Evolutionary conservation across 2,888 invertebrate genomes (phyloP).

Genomic region (Brassicogethes aeneus): DNA sequence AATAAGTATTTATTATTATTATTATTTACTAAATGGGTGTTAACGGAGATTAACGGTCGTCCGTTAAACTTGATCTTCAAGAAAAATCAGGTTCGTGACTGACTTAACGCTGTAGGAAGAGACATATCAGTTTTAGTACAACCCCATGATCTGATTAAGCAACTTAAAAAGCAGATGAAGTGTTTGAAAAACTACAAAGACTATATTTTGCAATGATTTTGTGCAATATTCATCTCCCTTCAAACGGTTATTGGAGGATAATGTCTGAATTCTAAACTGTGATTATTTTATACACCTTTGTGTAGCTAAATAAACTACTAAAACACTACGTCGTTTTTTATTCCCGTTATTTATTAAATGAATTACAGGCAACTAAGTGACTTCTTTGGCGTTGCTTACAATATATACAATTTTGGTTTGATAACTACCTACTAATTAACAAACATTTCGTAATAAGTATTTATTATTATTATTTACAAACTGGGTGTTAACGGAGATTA

Average conservation of each 20-base stretch:
- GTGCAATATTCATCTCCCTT: slow-evolving; percentile 10
- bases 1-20: too few species aligned
- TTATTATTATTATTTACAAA: too few species aligned
- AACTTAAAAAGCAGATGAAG: slow-evolving; percentile 75
- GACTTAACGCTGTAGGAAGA: slow-evolving; percentile 71
- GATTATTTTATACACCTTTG: slow-evolving; percentile 19
- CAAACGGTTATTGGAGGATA: slow-evolving; percentile 13
- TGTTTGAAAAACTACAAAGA: slow-evolving; percentile 61
- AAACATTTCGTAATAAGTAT: too few species aligned
- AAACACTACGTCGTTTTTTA: too few species aligned
- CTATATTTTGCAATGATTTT: slow-evolving; percentile 53
- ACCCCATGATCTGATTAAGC: slow-evolving; percentile 73
- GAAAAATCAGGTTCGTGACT: slow-evolving; percentile 68
- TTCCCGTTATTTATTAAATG: too few species aligned
- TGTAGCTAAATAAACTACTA: too few species aligned
- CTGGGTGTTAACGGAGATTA: slow-evolving; percentile 86
- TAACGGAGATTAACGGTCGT: slow-evolving; percentile 85
- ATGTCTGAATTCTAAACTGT: slow-evolving; percentile 21
- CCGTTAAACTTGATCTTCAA: slow-evolving; percentile 60
- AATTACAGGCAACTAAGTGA: too few species aligned
- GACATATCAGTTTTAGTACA: slow-evolving; percentile 84
- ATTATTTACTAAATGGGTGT: slow-evolving; percentile 63
- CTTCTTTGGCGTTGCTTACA: too few species aligned
- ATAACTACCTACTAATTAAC: too few species aligned
- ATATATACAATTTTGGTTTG: too few species aligned